phyloP scores from a whole-genome alignment of 2,113 vertebrate species.

The Pholis gunnellus region DNA sequence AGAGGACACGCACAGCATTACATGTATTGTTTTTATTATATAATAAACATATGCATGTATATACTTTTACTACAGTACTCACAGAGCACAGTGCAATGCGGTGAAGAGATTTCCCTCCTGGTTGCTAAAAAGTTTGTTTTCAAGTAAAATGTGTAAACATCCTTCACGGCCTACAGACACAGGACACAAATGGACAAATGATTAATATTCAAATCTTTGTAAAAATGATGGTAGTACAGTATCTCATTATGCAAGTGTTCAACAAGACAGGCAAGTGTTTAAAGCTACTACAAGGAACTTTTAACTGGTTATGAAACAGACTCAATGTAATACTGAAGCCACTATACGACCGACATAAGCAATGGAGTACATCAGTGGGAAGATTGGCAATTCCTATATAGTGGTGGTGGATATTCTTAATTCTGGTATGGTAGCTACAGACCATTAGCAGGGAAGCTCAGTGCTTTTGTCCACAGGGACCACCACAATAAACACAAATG shows the following conservation, averaged over 20 bases:
- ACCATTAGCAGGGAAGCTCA: neutral
- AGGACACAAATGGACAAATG: conserved; percentile 5
- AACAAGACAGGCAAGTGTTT: neutral
- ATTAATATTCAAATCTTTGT: neutral
- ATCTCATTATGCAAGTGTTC: neutral
- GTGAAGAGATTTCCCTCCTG: conserved; percentile 94
- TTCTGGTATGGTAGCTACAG: too few relatives aligned
- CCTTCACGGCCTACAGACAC: conserved; percentile 89
- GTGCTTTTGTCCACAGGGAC: neutral
- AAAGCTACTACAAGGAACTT: neutral
- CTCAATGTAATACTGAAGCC: neutral
- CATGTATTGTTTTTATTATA: neutral
- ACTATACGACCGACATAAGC: neutral
- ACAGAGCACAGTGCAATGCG: conserved; percentile 99
- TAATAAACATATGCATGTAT: neutral
- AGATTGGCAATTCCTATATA: neutral
- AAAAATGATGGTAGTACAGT: neutral
- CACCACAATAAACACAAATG: neutral
- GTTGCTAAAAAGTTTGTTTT: conserved; percentile 93
- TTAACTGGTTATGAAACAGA: neutral
- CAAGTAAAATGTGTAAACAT: conserved; percentile 98
- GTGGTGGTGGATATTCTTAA: neutral
- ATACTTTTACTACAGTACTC: conserved; percentile 73
- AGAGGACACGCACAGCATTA: neutral
- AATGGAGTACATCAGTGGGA: neutral